Base-by-base conservation (phyloP, 2,797 vertebrate genomes). In the Micrastur ruficollis region DNA sequence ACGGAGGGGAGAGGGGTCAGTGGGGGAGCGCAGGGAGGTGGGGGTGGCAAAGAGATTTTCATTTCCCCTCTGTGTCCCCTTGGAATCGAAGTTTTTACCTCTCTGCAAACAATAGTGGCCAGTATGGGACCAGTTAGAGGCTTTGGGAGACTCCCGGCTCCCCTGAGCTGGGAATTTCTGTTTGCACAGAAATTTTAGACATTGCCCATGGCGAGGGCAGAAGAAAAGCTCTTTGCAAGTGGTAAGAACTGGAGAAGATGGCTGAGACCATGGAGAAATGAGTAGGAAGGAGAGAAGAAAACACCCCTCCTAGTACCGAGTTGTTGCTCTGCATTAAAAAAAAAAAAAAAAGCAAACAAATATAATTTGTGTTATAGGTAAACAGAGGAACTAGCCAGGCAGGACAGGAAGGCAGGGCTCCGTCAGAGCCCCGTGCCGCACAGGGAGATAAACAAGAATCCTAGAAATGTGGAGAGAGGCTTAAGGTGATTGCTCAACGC, bases 401-500 rank as follows among this genome's bases (percentile, higher is more conserved):
- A 83, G 79, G 27, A 90, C 94, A 96, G 93, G 96, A 97, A 97
- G 83, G 75, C 81, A 68, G 42, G 18, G 65, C 83, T 34, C 16
- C 0, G 1, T 67, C 94, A 88, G 83, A 94, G 61, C 73, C 72
- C 29, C 13, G 8, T 0, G 0, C 59, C 13, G 1, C 0, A 0
- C 14, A 1, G 26, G 58, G 79, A 88, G 81, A 84, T 86, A 96
- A 97, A 88, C 86, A 93, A 95, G 81, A 93, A 96, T 93, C 93
- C 86, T 88, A 95, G 84, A 96, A 95, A 97, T 96, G 94, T 53
- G 63, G 71, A 90, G 75, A 86, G 76, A 94, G 62, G 66, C 91
- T 97, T 91, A 89, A 93, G 97, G 97, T 97, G 95, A 79, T 97
- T 94, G 89, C 89, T 93, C 90, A 96, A 76, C 0, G 5, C 2